Conservation (phyloP, 2,888 invertebrate genomes). For the Drosophila austrosaltans region DNA sequence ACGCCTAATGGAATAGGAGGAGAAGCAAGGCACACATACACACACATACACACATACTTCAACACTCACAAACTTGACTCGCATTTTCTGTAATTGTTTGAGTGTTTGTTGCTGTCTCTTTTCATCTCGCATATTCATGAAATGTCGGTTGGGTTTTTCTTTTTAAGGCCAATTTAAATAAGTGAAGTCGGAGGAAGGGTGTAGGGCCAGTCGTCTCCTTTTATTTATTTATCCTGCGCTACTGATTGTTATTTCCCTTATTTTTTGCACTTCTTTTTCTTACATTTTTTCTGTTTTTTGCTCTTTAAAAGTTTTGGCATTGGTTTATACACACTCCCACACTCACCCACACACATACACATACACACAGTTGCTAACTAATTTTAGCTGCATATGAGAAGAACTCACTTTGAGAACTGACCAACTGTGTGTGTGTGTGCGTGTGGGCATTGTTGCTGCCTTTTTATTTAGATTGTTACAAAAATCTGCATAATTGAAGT, state of each 20-base stretch:
- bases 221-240: conserved; percentile 15
- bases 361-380: conserved; percentile 14
- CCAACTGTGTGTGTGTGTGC: conserved; percentile 4
- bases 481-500: conserved; percentile 69
- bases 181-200: conserved; percentile 26
- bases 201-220: neutral
- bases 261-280: conserved; percentile 32
- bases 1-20: conserved; percentile 73
- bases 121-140: conserved; percentile 71
- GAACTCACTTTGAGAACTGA: conserved; percentile 2
- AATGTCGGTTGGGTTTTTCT: conserved; percentile 67
- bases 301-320: conserved; percentile 49
- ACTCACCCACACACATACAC: conserved; percentile 23
- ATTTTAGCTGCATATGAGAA: conserved; percentile 1
- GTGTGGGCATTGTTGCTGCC: conserved; percentile 31
- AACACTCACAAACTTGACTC: conserved; percentile 16
- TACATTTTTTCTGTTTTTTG: conserved; percentile 42
- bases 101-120: conserved; percentile 37
- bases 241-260: conserved; percentile 36
- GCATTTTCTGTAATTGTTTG: conserved; percentile 60
- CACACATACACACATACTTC: conserved; percentile 11
- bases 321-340: conserved; percentile 35
- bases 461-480: conserved; percentile 24
- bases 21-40: conserved; percentile 15
- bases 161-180: conserved; percentile 74